Conservation (phyloP, 2,113 vertebrate genomes). For the Mustela nigripes region DNA sequence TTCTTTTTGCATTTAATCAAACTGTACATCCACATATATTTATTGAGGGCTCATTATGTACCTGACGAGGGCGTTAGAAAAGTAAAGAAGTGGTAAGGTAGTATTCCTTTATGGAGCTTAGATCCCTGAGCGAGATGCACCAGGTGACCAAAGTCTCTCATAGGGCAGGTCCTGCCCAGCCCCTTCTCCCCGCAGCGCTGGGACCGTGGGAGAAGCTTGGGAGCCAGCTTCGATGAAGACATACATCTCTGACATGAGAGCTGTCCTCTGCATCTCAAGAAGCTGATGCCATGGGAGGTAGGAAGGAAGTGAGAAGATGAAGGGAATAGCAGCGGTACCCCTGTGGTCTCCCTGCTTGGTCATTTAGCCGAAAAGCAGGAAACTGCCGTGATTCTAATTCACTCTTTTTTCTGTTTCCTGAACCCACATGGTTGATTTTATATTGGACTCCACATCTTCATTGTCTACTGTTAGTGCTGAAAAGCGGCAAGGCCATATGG, state of each 20-base stretch:
- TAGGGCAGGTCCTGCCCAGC: not conserved
- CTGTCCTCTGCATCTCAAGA: not conserved
- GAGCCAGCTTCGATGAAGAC: not conserved
- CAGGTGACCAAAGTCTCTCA: not conserved
- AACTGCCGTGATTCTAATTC: not conserved
- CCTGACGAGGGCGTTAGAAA: not conserved
- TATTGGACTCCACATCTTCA: not conserved
- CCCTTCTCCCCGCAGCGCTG: fast-evolving
- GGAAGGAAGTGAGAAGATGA: not conserved
- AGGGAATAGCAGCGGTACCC: not conserved
- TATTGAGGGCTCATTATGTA: not conserved
- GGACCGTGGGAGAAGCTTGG: not conserved
- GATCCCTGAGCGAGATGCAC: not conserved
- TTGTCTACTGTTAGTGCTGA: not conserved
- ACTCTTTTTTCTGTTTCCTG: not conserved
- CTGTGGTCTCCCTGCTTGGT: not conserved
- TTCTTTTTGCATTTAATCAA: not conserved
- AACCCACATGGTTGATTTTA: not conserved
- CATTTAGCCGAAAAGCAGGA: not conserved
- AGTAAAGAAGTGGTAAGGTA: not conserved
- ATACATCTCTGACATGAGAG: not conserved
- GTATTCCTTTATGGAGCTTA: not conserved
- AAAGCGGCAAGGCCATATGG: not conserved
- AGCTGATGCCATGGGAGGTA: not conserved
- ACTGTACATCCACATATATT: not conserved